Evolutionary conservation across 2,888 invertebrate species (phyloP).

Genomic region (Latheticus oryzae): DNA sequence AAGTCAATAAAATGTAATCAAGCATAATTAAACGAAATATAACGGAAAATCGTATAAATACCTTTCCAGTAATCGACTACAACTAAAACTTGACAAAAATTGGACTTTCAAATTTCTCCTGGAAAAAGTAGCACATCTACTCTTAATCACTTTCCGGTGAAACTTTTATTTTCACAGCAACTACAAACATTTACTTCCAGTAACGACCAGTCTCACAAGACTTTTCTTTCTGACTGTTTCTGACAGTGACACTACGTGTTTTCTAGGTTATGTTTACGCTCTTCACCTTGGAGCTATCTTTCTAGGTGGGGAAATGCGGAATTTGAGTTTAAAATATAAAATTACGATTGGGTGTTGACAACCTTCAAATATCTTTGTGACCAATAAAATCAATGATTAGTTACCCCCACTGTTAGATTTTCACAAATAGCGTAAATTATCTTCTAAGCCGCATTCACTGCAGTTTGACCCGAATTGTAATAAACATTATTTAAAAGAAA

Average conservation of each 20-base stretch:
- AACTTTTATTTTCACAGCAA: no score
- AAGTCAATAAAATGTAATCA: no score
- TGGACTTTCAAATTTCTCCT: constrained; percentile 41
- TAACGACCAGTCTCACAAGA: constrained; percentile 3
- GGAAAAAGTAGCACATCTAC: constrained; percentile 28
- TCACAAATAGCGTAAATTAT: no score
- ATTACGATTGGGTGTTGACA: background rate
- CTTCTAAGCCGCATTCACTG: no score
- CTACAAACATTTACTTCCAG: constrained; percentile 4
- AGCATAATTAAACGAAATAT: no score
- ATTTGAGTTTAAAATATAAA: background rate
- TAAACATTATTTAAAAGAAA: no score
- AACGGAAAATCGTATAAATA: no score
- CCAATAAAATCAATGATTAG: no score
- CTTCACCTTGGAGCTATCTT: constrained; percentile 13
- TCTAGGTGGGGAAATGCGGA: constrained; percentile 2
- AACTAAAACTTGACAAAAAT: no score
- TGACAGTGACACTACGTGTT: constrained; percentile 19
- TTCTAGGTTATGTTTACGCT: constrained; percentile 41
- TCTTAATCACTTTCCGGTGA: constrained; percentile 10
- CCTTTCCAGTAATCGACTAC: background rate
- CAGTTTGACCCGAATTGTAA: no score
- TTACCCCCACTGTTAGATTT: no score
- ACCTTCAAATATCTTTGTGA: background rate
- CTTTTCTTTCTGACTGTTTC: constrained; percentile 12